phyloP scores from a whole-genome alignment of 2,797 vertebrate species.

The Dendrocincla tyrannina region DNA sequence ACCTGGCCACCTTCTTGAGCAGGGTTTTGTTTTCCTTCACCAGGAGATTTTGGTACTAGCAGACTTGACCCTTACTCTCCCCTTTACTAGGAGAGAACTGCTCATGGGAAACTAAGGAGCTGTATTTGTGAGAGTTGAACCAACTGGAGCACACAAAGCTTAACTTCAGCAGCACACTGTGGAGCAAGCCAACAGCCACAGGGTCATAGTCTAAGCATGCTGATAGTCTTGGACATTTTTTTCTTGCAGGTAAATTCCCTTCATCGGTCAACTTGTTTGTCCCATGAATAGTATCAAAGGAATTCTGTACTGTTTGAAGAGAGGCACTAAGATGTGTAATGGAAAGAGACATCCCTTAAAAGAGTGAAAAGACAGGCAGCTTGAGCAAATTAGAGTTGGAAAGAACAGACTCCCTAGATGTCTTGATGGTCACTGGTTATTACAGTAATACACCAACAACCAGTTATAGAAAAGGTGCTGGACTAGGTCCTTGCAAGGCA shows the following conservation, averaged over 20 bases:
- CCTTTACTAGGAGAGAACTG: not conserved
- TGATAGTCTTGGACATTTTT: not conserved
- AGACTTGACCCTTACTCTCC: not conserved
- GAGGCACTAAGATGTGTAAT: not conserved
- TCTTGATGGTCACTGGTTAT: not conserved
- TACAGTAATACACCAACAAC: not conserved
- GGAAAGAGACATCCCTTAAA: constrained; percentile 21
- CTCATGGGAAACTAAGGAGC: not conserved
- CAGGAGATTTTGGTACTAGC: not conserved
- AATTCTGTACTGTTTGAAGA: constrained; percentile 12
- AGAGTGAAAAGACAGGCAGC: not conserved
- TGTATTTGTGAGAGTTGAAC: not conserved
- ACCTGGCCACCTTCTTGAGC: not conserved
- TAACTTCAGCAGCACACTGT: not conserved
- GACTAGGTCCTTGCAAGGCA: not conserved
- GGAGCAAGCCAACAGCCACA: not conserved
- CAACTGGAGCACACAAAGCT: not conserved
- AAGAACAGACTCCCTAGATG: not conserved
- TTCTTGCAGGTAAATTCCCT: constrained; percentile 29
- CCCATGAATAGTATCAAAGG: constrained; percentile 11
- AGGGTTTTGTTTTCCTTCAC: not conserved
- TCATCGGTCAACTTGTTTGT: constrained; percentile 15
- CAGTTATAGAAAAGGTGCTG: not conserved
- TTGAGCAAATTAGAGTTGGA: constrained; percentile 14
- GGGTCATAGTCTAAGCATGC: not conserved